Conservation (phyloP, 2,113 vertebrate genomes). For the Rhombomys opimus region DNA sequence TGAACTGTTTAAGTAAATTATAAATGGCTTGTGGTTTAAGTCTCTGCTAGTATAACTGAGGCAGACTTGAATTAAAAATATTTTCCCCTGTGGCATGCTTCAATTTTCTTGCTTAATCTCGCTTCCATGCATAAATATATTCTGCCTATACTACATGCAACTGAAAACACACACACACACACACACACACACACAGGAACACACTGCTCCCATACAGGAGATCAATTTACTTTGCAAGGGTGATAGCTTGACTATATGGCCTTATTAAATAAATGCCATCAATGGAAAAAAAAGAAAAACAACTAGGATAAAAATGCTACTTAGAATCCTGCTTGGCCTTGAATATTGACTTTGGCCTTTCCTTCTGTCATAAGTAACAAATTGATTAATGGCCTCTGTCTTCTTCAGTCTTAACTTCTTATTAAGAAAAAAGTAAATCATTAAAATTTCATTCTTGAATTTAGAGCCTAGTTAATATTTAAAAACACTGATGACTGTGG, state of each 20-base stretch:
- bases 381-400: not conserved
- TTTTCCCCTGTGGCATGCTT: not conserved
- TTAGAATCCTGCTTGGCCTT: conserved; percentile 10
- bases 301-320: not conserved
- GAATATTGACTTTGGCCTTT: conserved; percentile 1
- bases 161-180: not conserved
- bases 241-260: not conserved
- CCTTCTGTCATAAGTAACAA: not conserved
- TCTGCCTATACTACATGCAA: not conserved
- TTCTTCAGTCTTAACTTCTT: not conserved
- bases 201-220: not conserved
- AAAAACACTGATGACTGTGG: not conserved
- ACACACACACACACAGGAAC: not conserved
- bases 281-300: not conserved
- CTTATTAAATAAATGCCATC: conserved; percentile 12
- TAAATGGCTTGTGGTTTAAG: not conserved
- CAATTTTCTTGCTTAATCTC: not conserved
- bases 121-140: not conserved
- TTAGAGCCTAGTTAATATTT: not conserved
- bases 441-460: conserved; percentile 38
- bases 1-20: not conserved
- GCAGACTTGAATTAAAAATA: conserved; percentile 10
- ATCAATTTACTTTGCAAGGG: not conserved
- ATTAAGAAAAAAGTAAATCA: not conserved
- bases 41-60: not conserved